Percentiles rank a stretch among this genome's conserved stretches.
Conservation (phyloP, 2,113 vertebrate species). For the Phyllopteryx taeniolatus region DNA sequence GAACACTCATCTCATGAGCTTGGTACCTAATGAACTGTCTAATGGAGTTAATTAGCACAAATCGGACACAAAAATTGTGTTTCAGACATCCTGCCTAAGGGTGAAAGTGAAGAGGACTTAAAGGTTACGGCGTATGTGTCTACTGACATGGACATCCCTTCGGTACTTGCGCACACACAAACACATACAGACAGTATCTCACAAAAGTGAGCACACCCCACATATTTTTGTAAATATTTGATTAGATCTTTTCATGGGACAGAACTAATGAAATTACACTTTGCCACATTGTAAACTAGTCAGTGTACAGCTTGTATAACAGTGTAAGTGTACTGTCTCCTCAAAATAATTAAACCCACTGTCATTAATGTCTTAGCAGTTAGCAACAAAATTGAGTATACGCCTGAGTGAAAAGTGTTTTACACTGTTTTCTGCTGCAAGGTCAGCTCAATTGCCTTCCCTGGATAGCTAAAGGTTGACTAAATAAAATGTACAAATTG, state of each 20-base stretch:
- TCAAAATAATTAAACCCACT: no score
- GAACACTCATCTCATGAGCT: neutral
- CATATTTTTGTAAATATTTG: neutral
- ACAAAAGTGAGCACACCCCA: neutral
- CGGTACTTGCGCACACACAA: slow-evolving; percentile 71
- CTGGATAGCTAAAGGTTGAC: no score
- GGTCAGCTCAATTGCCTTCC: no score
- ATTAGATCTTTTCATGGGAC: no score
- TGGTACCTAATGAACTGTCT: neutral
- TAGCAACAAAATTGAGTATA: no score
- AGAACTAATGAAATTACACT: neutral
- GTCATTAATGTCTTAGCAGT: no score
- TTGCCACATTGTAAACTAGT: neutral
- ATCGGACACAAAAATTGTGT: neutral
- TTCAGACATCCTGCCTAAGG: slow-evolving; percentile 80
- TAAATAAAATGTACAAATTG: no score
- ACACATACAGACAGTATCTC: slow-evolving; percentile 35
- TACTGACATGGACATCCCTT: slow-evolving; percentile 76
- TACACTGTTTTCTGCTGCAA: no score
- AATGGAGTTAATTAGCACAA: neutral
- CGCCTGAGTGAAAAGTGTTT: no score
- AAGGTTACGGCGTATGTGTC: slow-evolving; percentile 75
- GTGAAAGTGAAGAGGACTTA: slow-evolving; percentile 76
- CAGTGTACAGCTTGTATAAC: no score
- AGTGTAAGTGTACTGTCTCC: no score